Conservation (phyloP, 2,888 invertebrate genomes). For the Pachliopta kotzebuea region DNA sequence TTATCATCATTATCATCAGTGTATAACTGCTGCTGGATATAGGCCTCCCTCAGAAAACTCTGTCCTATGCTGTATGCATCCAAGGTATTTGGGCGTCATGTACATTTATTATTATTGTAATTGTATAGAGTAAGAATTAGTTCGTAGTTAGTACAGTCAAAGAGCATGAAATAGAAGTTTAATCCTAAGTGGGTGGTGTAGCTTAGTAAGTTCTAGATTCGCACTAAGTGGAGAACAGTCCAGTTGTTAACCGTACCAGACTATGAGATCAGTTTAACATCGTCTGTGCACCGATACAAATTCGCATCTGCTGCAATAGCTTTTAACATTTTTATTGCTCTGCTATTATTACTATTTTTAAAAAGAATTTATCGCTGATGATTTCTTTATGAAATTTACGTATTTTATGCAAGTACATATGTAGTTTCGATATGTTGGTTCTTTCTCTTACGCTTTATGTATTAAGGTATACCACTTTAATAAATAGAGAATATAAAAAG, state of each 20-base stretch:
- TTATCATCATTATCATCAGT: too few relatives aligned
- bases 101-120: too few relatives aligned
- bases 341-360: slow-evolving; percentile 12
- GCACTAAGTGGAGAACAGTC: slow-evolving; percentile 35
- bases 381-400: background rate
- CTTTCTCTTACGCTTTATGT: too few relatives aligned
- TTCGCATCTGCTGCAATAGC: slow-evolving; percentile 14
- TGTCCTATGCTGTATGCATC: too few relatives aligned
- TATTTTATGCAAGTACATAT: background rate
- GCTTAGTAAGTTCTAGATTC: slow-evolving; percentile 25
- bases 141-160: background rate
- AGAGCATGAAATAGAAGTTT: slow-evolving; percentile 11
- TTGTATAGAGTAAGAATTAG: too few relatives aligned
- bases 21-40: too few relatives aligned
- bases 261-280: slow-evolving; percentile 52
- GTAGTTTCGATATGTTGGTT: background rate
- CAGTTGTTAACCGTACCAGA: slow-evolving; percentile 48
- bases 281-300: slow-evolving; percentile 36
- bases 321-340: slow-evolving; percentile 23
- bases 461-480: too few relatives aligned
- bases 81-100: too few relatives aligned
- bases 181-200: slow-evolving; percentile 28
- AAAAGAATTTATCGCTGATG: background rate
- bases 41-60: too few relatives aligned
- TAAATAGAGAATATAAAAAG: too few relatives aligned